Evolutionary conservation across 2,888 invertebrate species (phyloP), one percentile per base, ranked within the genome.

Genomic region (Lepidochrysops patricia): DNA sequence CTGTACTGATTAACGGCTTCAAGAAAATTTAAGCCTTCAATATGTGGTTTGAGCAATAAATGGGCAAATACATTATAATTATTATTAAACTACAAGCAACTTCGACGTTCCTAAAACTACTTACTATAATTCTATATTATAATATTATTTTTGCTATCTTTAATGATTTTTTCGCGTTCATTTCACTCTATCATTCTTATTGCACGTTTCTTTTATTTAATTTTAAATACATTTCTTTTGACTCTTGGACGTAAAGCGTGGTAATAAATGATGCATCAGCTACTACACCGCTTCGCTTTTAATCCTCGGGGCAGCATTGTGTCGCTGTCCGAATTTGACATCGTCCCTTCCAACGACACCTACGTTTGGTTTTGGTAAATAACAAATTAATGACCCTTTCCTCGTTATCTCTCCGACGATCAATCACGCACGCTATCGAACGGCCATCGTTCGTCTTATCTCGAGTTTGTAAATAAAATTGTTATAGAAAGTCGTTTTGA

Each of bases 251-350:
- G 29, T 54, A 54, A 52, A 29, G 29, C 29, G 29, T 32, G 15
- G 54, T 89, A 86, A 89, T 87, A 88, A 89, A 89, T 89, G 86
- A 87, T 80, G 77, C 73, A 79, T 74, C 75, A 68, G 82, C 82
- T 80, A 80, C 86, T 82, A 89, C 89, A 89, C 69, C 79, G 79
- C 79, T 86, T 89, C 79, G 86, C 88, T 89, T 89, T 89, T 88
- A 89, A 87, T 83, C 80, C 83, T 80, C 77, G 66, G 71, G 27
- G 67, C 75, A 78, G 80, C 76, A 86, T 88, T 88, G 86, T 88
- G 82, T 84, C 72, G 72, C 72, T 75, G 77, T 82, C 82, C 74
- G 69, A 79, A 81, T 82, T 84, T 84, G 84, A 84, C 84, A 72
- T 77, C 72, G 77, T 79, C 76, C 77, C 80, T 84, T 57, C 49